Evolutionary conservation across 2,113 vertebrate genomes (phyloP), one percentile per base, ranked within the genome.

Genomic region (Ranitomeya variabilis): DNA sequence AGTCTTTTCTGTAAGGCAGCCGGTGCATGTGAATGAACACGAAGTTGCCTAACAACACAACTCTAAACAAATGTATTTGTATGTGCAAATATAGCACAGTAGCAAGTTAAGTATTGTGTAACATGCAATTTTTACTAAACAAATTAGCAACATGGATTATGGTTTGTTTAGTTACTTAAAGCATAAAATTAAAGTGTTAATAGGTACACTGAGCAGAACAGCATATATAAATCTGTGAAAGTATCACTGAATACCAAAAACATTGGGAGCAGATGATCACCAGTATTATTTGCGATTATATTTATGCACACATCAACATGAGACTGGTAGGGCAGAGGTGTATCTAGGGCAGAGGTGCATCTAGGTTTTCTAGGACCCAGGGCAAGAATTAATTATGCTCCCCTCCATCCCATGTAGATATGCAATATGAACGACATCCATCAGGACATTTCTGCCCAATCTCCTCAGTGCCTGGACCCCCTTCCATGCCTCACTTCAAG

Each of bases 51-150:
- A 76, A 73, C 59, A 77, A 45, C 73, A 64, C 16, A 78, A 26
- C 73, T 12, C 18, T 45, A 78, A 76, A 86, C 73, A 86, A 2
- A 26, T 78, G 23, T 23, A 66, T 31, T 51, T 11, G 73, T 62
- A 7, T 19, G 18, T 73, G 57, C 74, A 77, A 37, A 76, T 45
- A 79, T 15, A 79, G 21, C 16, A 62, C 21, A 78, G 45, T 79
- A 79, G 57, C 74, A 37, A 79, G 59, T 79, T 86, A 19, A 86
- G 74, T 8, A 55, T 80, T 80, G n/a, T 23, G 51, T 86, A 74
- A 54, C 55, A 79, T 86, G 67, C 31, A 66, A 64, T 86, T 86
- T 79, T 15, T 9, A 52, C 31, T 54, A 7, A 83, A 83, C 62
- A 83, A 83, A 83, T 23, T 64, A 83, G 62, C 45, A 79, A 19